phyloP scores from a whole-genome alignment of 2,888 invertebrate species.

The Xanthorhoe designata region DNA sequence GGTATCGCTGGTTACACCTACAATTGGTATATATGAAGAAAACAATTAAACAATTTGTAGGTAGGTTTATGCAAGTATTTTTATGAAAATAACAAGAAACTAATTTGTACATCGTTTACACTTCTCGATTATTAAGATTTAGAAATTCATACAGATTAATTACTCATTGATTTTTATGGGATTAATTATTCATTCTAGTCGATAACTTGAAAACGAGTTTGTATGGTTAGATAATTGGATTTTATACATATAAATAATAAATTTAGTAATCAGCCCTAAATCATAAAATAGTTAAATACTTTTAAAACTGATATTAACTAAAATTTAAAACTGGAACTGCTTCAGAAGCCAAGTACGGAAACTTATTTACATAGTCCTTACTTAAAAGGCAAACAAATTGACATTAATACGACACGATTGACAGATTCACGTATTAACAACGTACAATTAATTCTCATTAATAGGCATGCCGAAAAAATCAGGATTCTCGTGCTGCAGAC shows the following conservation, averaged over 20 bases:
- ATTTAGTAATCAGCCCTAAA: too few relatives aligned
- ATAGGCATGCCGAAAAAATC: conserved; percentile 70
- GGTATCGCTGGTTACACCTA: conserved; percentile 44
- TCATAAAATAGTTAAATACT: background rate
- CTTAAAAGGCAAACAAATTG: conserved; percentile 62
- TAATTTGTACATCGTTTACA: too few relatives aligned
- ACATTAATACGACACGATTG: conserved; percentile 77
- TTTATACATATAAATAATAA: too few relatives aligned
- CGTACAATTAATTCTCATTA: conserved; percentile 80
- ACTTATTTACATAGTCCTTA: conserved; percentile 43
- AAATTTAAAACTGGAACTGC: background rate
- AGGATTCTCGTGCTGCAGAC: conserved; percentile 76
- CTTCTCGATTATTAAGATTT: too few relatives aligned
- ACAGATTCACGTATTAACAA: conserved; percentile 73
- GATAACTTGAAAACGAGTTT: too few relatives aligned
- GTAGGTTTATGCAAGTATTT: background rate
- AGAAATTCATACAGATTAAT: too few relatives aligned
- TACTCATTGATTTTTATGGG: too few relatives aligned
- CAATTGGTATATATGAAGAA: conserved; percentile 39
- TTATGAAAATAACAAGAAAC: too few relatives aligned
- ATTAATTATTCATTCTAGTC: too few relatives aligned
- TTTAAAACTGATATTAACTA: background rate
- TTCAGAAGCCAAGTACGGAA: conserved; percentile 16
- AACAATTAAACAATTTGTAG: conserved; percentile 28
- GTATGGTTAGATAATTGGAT: too few relatives aligned